Evolutionary conservation across 2,797 vertebrate genomes (phyloP).

Genomic region (Pangasius larnaudii): DNA sequence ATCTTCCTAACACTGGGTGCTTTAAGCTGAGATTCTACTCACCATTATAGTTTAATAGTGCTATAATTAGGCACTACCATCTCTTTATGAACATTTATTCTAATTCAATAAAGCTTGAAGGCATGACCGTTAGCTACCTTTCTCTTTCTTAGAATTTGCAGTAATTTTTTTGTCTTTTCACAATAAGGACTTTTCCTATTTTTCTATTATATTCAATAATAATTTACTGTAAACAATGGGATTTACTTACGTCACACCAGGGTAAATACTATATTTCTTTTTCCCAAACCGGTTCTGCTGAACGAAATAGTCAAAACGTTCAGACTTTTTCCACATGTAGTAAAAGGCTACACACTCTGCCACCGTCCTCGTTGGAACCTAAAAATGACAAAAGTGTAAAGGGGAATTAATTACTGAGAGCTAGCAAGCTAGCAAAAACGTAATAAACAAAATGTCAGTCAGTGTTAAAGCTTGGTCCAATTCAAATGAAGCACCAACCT

Average conservation of each 20-base stretch:
- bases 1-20: not conserved
- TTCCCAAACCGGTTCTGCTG: slow-evolving; percentile 97
- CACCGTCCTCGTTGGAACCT: slow-evolving; percentile 93
- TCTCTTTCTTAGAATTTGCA: not conserved
- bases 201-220: not conserved
- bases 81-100: not conserved
- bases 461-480: not conserved
- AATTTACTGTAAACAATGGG: not conserved
- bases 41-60: no score
- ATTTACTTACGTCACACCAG: slow-evolving; percentile 93
- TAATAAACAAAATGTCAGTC: not conserved
- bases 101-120: not conserved
- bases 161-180: not conserved
- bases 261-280: slow-evolving; percentile 97
- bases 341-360: slow-evolving; percentile 98
- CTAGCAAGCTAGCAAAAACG: not conserved
- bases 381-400: slow-evolving; percentile 9
- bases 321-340: slow-evolving; percentile 99
- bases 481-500: slow-evolving; percentile 74
- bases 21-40: not conserved
- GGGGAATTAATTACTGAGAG: not conserved
- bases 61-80: not conserved
- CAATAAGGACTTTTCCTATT: not conserved
- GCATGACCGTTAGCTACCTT: no score
- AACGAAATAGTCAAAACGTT: slow-evolving; percentile 95